A percentile compares a stretch with the other conserved stretches of the same genome.
Evolutionary conservation across 1,140 invertebrate genomes (phyloP).

Genomic region (Caenorhabditis brenneri): DNA sequence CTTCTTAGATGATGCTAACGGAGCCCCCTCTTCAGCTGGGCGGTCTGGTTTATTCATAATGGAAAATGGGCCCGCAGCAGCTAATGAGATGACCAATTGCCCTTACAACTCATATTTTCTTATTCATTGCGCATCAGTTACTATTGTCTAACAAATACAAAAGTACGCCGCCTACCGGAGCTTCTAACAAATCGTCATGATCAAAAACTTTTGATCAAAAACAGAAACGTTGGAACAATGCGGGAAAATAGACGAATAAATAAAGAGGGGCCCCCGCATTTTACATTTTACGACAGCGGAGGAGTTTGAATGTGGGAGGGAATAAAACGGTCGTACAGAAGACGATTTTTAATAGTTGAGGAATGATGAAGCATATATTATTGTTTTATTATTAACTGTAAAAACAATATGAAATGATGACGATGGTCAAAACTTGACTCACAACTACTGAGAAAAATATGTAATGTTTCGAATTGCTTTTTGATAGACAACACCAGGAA

Average conservation of each 20-base stretch:
- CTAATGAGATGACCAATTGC: constrained; percentile 36
- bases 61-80: not conserved
- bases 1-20: not conserved
- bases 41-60: constrained; percentile 1
- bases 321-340: not conserved
- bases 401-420: not conserved
- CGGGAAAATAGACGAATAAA: not conserved
- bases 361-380: constrained; percentile 18
- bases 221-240: not conserved
- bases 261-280: not conserved
- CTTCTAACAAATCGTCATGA: no score
- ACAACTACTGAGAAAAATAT: not conserved
- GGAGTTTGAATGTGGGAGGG: not conserved
- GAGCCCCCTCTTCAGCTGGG: not conserved
- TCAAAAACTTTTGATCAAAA: no score
- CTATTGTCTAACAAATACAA: not conserved
- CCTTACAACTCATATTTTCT: not conserved
- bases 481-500: not conserved
- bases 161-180: constrained; percentile 34
- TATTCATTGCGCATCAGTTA: not conserved
- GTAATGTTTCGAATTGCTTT: not conserved
- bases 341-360: constrained; percentile 25
- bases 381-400: constrained; percentile 2
- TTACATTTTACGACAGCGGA: not conserved
- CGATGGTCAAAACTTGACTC: no score